These are phyloP conservation scores for Myzus persicae DNA, from an alignment of 1,140 invertebrate genomes.

Conservation along the genomic window DNA sequence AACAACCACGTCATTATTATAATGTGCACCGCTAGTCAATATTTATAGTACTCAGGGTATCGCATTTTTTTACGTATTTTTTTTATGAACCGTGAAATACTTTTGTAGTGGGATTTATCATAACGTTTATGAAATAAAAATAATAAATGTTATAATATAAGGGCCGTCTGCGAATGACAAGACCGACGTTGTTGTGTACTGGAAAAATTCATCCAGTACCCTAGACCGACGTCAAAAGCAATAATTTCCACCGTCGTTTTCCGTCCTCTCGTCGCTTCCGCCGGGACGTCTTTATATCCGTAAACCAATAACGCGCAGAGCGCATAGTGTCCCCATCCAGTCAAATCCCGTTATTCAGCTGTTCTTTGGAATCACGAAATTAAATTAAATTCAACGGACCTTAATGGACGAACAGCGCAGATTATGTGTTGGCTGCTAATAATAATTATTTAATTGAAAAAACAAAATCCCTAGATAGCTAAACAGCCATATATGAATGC, in stretches of 20 bases:
- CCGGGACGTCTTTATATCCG: background rate
- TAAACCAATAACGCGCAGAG: slow-evolving; percentile 49
- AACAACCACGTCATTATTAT: background rate
- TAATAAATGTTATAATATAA: background rate
- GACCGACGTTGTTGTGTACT: slow-evolving; percentile 19
- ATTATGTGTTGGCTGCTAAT: background rate
- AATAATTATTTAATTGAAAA: slow-evolving; percentile 18
- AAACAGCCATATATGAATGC: background rate
- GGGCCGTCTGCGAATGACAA: slow-evolving; percentile 29
- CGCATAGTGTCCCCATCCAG: background rate
- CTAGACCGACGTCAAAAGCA: slow-evolving; percentile 54
- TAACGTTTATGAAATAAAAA: background rate
- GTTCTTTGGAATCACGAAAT: slow-evolving; percentile 26
- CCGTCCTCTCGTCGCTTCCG: background rate
- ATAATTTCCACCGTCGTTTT: slow-evolving; percentile 27
- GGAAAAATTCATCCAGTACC: slow-evolving; percentile 27
- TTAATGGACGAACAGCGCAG: background rate
- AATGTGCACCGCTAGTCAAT: background rate
- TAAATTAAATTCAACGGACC: slow-evolving; percentile 45
- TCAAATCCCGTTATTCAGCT: slow-evolving; percentile 33
- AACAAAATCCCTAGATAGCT: background rate
- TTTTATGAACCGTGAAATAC: slow-evolving; percentile 23
- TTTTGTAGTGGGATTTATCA: background rate
- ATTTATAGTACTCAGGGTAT: background rate
- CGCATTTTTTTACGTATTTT: slow-evolving; percentile 4